phyloP scores from a whole-genome alignment of 2,888 invertebrate genomes.

The Aspidapion aeneum region DNA sequence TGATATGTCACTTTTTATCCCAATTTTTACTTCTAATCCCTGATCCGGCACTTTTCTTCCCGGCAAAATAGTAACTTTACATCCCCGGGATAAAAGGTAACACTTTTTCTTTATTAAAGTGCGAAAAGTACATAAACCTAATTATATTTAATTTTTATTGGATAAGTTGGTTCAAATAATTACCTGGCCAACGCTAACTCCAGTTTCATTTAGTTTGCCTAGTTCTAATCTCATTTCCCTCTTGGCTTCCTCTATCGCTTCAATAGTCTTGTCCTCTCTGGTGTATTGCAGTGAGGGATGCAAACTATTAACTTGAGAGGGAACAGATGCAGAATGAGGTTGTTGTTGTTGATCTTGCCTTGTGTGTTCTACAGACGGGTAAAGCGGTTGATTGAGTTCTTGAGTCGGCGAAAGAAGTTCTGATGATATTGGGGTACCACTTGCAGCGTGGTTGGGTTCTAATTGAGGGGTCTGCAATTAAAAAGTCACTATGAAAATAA shows the following conservation, averaged over 20 bases:
- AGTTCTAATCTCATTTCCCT: slow-evolving; percentile 21
- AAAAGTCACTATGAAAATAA: too few species aligned
- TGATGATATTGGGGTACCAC: slow-evolving; percentile 37
- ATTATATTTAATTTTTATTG: too few species aligned
- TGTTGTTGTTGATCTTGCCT: slow-evolving; percentile 15
- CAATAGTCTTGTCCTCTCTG: slow-evolving; percentile 12
- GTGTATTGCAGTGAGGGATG: not conserved
- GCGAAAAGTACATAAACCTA: too few species aligned
- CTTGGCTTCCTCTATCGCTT: slow-evolving; percentile 22
- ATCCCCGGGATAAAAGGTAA: too few species aligned
- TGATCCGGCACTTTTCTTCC: too few species aligned
- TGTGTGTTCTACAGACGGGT: not conserved
- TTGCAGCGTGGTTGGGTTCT: slow-evolving; percentile 35
- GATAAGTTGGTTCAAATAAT: too few species aligned
- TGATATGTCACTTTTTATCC: too few species aligned
- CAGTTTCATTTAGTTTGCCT: slow-evolving; percentile 20
- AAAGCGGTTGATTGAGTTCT: slow-evolving; percentile 29
- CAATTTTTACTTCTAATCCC: too few species aligned
- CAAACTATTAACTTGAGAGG: not conserved
- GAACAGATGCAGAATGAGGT: not conserved
- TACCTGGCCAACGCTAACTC: slow-evolving; percentile 20
- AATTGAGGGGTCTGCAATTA: slow-evolving; percentile 30
- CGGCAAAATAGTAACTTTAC: too few species aligned
- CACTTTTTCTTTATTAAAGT: too few species aligned
- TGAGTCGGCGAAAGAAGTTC: slow-evolving; percentile 44